Percentiles rank a stretch among this genome's conserved stretches.
phyloP scores from a whole-genome alignment of 2,113 vertebrate genomes.

The Talpa occidentalis region DNA sequence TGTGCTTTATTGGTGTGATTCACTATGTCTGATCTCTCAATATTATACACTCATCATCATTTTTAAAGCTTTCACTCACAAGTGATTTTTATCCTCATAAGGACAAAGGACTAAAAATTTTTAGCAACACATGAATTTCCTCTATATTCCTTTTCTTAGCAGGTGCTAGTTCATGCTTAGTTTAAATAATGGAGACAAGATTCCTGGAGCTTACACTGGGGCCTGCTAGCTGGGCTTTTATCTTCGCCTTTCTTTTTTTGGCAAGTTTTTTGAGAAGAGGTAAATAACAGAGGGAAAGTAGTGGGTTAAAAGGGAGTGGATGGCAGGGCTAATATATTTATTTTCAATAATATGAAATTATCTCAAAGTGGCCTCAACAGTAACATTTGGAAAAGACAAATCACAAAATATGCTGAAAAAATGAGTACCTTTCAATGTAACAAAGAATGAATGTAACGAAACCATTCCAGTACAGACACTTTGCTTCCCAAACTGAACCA shows the following conservation, averaged over 20 bases:
- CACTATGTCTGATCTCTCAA: background rate
- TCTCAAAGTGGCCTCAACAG: background rate
- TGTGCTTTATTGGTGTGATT: background rate
- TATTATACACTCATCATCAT: background rate
- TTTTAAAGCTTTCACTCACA: conserved; percentile 28
- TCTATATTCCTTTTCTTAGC: background rate
- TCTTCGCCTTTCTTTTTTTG: background rate
- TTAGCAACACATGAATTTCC: background rate
- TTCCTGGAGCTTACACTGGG: background rate
- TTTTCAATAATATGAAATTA: conserved; percentile 17
- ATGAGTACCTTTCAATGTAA: background rate
- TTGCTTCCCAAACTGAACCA: background rate
- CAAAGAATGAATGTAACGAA: background rate
- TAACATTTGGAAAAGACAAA: background rate
- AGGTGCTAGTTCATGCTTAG: background rate
- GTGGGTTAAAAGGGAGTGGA: background rate
- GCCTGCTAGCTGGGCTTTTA: background rate
- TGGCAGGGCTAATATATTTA: background rate
- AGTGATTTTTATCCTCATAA: conserved; percentile 14
- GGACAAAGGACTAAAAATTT: background rate
- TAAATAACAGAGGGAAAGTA: background rate
- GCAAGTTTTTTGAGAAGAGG: background rate
- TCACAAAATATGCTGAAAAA: background rate
- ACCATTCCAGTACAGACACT: background rate
- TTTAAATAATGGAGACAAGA: background rate